Base-by-base conservation (phyloP, 2,113 vertebrate genomes). In the Lepidothrix coronata region DNA sequence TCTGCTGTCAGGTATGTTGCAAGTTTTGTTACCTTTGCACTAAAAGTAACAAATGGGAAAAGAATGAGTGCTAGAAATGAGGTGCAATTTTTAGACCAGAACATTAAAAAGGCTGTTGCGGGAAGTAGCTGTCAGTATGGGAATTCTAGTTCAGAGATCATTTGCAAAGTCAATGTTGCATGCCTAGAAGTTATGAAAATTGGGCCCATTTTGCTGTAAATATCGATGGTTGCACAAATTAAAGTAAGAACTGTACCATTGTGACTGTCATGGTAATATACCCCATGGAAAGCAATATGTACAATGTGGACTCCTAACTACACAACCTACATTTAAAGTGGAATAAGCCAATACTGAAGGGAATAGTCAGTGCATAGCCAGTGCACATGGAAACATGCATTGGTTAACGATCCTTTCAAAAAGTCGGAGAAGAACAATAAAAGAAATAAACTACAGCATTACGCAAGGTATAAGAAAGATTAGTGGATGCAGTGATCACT, bases 141-240 rank as follows among this genome's bases (percentile, higher is more conserved):
- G 88, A 90, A 90, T 94, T 85, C 71, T 88, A 79, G 71, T 68
- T 79, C 59, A 68, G 46, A 85, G 31, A 72, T 88, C 35, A 54
- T 88, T 95, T 88, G 44, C 58, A 77, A 87, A 95, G 44, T 21
- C 71, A 89, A 20, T 71, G 81, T 85, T 91, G 66, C 30, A 19
- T 93, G 54, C n/a, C 31, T 59, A 68, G 49, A 85, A 70, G n/a
- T 76, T 94, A 93, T 22, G 62, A 91, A 91, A 93, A 85, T 85
- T 46, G 11, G 28, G 8, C 31, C 55, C 51, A 54, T 86, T 88
- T 90, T 96, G 22, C 54, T 41, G 24, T 65, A 71, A 82, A 82
- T 62, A 43, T 66, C 55, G 37, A 61, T 66, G 37, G 46, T 46
- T 70, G 37, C n/a, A 70, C 22, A 82, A 61, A 76, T 76, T 88